These are phyloP conservation scores for Vimba vimba DNA, from an alignment of 2,113 vertebrate genomes.

Conservation along the genomic window DNA sequence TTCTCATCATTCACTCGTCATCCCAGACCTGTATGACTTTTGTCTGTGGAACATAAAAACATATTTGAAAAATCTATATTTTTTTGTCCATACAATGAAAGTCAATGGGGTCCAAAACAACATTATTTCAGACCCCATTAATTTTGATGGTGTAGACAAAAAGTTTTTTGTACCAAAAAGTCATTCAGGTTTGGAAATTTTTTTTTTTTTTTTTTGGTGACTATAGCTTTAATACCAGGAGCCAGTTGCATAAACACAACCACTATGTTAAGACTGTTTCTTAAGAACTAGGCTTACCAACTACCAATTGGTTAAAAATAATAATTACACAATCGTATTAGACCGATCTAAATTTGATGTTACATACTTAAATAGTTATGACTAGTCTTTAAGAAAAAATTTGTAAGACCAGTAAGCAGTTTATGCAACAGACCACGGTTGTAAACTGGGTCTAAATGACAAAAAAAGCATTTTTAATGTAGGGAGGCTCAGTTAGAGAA, in stretches of 20 bases:
- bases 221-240: no score
- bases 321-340: no score
- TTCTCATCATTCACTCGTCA: background rate
- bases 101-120: background rate
- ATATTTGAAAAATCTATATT: background rate
- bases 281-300: no score
- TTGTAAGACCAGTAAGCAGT: background rate
- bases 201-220: no score
- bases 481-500: background rate
- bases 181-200: background rate
- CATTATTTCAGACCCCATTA: no score
- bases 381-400: no score
- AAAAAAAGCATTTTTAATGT: background rate
- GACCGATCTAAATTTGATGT: background rate
- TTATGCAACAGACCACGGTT: background rate
- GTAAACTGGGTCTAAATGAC: background rate
- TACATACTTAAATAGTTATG: background rate
- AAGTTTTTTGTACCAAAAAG: background rate
- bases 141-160: background rate
- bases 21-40: background rate
- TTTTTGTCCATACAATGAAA: background rate
- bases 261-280: no score
- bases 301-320: no score
- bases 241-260: no score
- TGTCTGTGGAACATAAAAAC: background rate